phyloP scores from a whole-genome alignment of 2,888 invertebrate species.

The Arrhopalites spinosus region DNA sequence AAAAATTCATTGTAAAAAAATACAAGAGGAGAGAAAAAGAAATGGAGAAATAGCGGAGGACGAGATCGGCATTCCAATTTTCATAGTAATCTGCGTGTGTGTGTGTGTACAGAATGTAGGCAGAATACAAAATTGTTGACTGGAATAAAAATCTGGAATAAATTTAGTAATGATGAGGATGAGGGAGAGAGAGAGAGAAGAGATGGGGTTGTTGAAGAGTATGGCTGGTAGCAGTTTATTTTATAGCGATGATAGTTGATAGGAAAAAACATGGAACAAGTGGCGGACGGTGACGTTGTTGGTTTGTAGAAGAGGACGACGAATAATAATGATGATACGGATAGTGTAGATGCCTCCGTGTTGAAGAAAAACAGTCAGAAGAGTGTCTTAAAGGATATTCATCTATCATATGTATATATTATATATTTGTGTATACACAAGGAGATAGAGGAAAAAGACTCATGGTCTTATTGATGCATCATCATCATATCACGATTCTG shows the following conservation, averaged over 20 bases:
- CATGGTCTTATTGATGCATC: slow-evolving; percentile 13
- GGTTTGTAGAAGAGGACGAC: slow-evolving; percentile 6
- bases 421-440: neutral
- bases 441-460: neutral
- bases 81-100: neutral
- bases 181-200: neutral
- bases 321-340: slow-evolving; percentile 1
- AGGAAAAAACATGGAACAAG: too few relatives aligned
- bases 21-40: too few relatives aligned
- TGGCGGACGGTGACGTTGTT: neutral
- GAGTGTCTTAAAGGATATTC: too few relatives aligned
- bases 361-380: neutral
- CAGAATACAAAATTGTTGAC: neutral
- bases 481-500: slow-evolving; percentile 19
- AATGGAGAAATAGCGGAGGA: too few relatives aligned
- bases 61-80: neutral
- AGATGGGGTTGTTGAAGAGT: neutral
- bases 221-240: too few relatives aligned
- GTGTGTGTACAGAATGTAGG: neutral
- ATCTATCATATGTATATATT: too few relatives aligned
- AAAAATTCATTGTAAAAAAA: too few relatives aligned
- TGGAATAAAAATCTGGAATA: too few relatives aligned
- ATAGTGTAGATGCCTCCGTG: neutral
- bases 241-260: too few relatives aligned
- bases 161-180: neutral